These are phyloP conservation scores for Tragelaphus scriptus DNA, from an alignment of 2,113 vertebrate species.

Conservation along the genomic window DNA sequence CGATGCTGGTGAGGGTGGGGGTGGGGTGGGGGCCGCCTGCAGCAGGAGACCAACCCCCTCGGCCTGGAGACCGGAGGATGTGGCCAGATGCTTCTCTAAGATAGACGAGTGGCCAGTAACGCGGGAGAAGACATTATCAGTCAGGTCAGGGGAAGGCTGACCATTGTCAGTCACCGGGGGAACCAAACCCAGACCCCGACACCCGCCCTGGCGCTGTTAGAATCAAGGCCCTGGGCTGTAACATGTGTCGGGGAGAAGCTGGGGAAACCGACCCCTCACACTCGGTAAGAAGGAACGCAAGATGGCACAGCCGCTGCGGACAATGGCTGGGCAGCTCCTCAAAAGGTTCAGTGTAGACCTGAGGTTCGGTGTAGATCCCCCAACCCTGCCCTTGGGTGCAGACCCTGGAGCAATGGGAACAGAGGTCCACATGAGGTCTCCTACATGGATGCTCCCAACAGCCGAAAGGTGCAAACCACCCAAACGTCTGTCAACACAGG, in stretches of 20 bases:
- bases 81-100: background rate
- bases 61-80: rapidly evolving
- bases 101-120: rapidly evolving
- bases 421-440: rapidly evolving
- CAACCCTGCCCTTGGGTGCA: background rate
- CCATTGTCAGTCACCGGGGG: background rate
- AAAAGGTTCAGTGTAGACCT: too few species aligned
- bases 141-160: background rate
- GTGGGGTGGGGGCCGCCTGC: rapidly evolving
- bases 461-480: rapidly evolving
- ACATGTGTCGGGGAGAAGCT: background rate
- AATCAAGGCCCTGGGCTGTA: rapidly evolving
- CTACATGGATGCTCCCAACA: rapidly evolving
- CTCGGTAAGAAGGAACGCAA: rapidly evolving
- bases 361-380: rapidly evolving
- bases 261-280: rapidly evolving
- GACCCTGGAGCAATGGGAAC: rapidly evolving
- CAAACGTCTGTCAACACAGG: rapidly evolving
- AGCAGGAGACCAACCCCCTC: rapidly evolving
- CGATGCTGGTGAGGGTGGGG: rapidly evolving
- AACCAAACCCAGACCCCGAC: too few species aligned
- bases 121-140: rapidly evolving
- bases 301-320: background rate
- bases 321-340: background rate
- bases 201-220: rapidly evolving